phyloP scores from a whole-genome alignment of 53 echinoderm and acorn worm species.

The Henricia sp. region DNA sequence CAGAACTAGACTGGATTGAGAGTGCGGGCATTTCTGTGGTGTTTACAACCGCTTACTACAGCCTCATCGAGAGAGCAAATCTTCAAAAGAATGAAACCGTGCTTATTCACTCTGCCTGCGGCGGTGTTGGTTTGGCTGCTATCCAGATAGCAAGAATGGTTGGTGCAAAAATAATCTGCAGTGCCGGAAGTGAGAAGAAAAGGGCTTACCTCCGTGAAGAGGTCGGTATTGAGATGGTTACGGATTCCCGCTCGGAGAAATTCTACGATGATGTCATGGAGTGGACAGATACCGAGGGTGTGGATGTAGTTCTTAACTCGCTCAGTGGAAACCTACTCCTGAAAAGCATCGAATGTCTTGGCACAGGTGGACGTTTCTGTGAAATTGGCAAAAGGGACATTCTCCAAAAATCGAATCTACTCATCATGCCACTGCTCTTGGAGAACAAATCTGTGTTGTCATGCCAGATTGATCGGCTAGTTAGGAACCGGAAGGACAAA shows the following conservation, averaged over 20 bases:
- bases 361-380: constrained; percentile 80
- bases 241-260: constrained; percentile 47
- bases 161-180: constrained; percentile 72
- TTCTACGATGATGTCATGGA: constrained; percentile 70
- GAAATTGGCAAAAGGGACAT: constrained; percentile 67
- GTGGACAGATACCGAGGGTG: constrained; percentile 59
- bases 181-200: constrained; percentile 25
- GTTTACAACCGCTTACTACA: constrained; percentile 76
- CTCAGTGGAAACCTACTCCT: constrained; percentile 65
- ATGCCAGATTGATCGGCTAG: constrained; percentile 69
- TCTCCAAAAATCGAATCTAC: constrained; percentile 52
- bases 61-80: constrained; percentile 77
- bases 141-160: constrained; percentile 72
- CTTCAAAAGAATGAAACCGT: constrained; percentile 69
- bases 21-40: constrained; percentile 59
- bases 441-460: constrained; percentile 77
- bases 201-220: constrained; percentile 21
- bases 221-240: constrained; percentile 61
- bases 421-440: constrained; percentile 64
- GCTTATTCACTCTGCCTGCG: constrained; percentile 70
- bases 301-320: constrained; percentile 86
- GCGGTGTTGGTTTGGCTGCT: constrained; percentile 68
- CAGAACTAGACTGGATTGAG: constrained; percentile 49
- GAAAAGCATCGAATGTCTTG: constrained; percentile 66
- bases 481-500: constrained; percentile 24